These are phyloP conservation scores for Drosophila watanabei DNA, from an alignment of 1,140 invertebrate species.

Conservation along the genomic window DNA sequence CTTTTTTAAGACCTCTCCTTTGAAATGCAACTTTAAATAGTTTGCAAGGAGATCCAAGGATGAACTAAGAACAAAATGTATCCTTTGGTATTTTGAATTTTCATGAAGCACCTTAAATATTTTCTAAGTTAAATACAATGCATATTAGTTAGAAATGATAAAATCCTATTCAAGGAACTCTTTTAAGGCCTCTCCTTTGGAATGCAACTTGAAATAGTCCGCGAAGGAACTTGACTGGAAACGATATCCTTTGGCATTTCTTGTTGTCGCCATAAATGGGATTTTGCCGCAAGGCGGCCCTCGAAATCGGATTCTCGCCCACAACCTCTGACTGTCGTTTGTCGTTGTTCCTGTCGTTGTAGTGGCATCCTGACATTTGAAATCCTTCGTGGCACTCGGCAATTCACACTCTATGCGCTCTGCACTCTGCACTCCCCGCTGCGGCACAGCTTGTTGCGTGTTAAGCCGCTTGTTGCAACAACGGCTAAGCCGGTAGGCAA, in stretches of 20 bases:
- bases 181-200: too few species aligned
- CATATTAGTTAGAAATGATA: background rate
- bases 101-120: background rate
- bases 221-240: background rate
- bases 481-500: constrained; percentile 58
- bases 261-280: background rate
- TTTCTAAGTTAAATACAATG: background rate
- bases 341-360: background rate
- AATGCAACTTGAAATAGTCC: background rate
- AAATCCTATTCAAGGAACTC: background rate
- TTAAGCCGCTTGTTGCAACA: constrained; percentile 78
- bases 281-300: constrained; percentile 3
- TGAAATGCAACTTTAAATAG: background rate
- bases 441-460: constrained; percentile 41
- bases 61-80: background rate
- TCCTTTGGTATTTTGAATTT: background rate
- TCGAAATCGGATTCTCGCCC: constrained; percentile 5
- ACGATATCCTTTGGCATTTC: background rate
- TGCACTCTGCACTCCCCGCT: background rate
- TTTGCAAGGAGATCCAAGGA: too few species aligned
- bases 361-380: background rate
- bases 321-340: background rate
- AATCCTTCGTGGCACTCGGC: constrained; percentile 7
- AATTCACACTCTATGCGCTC: background rate
- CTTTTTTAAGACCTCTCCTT: too few species aligned